Evolutionary conservation across 2,797 vertebrate genomes (phyloP), one percentile per base, ranked within the genome.

Genomic region (Pitangus sulphuratus): DNA sequence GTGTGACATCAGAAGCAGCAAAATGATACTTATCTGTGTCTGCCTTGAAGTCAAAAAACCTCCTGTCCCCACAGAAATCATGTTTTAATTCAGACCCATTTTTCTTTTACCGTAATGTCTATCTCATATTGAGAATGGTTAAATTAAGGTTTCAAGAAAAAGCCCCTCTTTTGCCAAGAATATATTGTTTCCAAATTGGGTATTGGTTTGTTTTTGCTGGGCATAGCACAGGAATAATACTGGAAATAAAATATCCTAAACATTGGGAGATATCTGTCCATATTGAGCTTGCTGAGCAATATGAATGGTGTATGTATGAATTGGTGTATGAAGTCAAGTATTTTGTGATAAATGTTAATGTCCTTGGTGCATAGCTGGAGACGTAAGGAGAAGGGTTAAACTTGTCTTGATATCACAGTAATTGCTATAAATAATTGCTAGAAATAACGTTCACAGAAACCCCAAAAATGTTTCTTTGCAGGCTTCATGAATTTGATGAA

Each of bases 401-500:
- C 39, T 24, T 64, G 18, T n/a, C 21, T 84, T 68, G 30, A 10
- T 69, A 31, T n/a, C 20, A 44, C 39, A 37, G 5, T 64, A 42
- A 51, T 47, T 53, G 9, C 21, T 72, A 21, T 37, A 44, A 85
- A 31, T 71, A 75, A 75, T 75, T 58, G 17, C 50, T 64, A 13
- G 24, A 65, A 83, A 28, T 47, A 2, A 3, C 30, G 56, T 60
- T 94, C n/a, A 58, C 15, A 65, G 47, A 65, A 81, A 51, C 31
- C 81, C 70, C 84, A 26, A n/a, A 64, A 77, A 77, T 77, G 6
- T 84, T 39, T 93, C 85, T 95, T 85, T 95, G 28, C 98, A 99
- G 99, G 79, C 98, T 99, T 88, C 99, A 99, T 66, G 99, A 99
- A 96, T 99, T 99, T 96, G 99, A 99, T 1, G 99, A 99, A 94